Evolutionary conservation across 2,888 invertebrate species (phyloP).

Genomic region (Xestia c-nigrum): DNA sequence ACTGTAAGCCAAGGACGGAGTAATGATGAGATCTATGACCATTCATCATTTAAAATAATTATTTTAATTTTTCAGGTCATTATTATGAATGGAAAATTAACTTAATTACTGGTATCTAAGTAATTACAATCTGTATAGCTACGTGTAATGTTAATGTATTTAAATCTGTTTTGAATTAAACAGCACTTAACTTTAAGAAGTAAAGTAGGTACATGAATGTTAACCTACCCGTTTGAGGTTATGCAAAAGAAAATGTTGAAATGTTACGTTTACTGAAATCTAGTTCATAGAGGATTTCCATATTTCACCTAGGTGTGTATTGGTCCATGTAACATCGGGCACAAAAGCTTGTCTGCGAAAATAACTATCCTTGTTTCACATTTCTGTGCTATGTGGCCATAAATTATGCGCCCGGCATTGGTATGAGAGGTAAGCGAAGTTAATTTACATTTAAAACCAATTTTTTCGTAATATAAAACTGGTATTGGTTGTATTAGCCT

Average conservation of each 20-base stretch:
- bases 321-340: constrained; percentile 18
- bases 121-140: constrained; percentile 25
- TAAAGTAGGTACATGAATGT: background rate
- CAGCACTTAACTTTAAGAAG: background rate
- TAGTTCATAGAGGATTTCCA: constrained; percentile 43
- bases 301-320: constrained; percentile 29
- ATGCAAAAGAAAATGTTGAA: constrained; percentile 37
- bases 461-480: constrained; percentile 60
- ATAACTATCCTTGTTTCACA: constrained; percentile 41
- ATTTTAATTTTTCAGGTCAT: constrained; percentile 30
- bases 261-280: constrained; percentile 25
- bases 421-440: constrained; percentile 31
- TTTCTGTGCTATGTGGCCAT: constrained; percentile 27
- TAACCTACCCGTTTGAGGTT: constrained; percentile 1
- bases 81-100: constrained; percentile 21
- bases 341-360: constrained; percentile 24
- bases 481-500: constrained; percentile 52
- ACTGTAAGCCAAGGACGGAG: constrained; percentile 32
- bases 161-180: background rate
- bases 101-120: constrained; percentile 1
- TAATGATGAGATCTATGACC: constrained; percentile 22
- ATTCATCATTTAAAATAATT: constrained; percentile 20
- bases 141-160: background rate
- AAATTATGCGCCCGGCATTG: constrained; percentile 44
- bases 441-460: constrained; percentile 60